These are phyloP conservation scores for Epizoanthus scotinus DNA, from an alignment of 92 coral and sea anemone genomes.

Conservation along the genomic window DNA sequence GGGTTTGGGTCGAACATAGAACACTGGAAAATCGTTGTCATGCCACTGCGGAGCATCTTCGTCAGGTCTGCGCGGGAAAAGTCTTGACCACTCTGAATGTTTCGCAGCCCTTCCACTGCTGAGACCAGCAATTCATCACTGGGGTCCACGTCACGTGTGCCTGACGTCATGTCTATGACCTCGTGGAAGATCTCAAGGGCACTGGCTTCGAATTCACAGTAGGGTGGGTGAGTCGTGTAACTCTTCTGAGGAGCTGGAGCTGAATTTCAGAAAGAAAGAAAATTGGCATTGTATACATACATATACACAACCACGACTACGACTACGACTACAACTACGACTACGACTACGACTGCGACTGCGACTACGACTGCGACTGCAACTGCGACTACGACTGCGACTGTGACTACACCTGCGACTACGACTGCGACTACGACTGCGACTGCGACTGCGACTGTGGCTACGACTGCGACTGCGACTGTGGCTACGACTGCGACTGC, in stretches of 20 bases:
- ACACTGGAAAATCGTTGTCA: neutral
- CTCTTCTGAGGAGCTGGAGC: slow-evolving; percentile 3
- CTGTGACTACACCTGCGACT: no score
- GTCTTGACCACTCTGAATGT: neutral
- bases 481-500: no score
- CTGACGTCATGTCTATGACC: slow-evolving; percentile 18
- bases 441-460: no score
- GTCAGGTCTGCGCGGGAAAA: slow-evolving; percentile 1
- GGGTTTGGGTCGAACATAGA: slow-evolving; percentile 30
- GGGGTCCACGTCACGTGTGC: slow-evolving; percentile 17
- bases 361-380: no score
- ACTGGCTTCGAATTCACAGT: slow-evolving; percentile 10
- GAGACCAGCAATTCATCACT: slow-evolving; percentile 4
- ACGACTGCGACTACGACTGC: no score
- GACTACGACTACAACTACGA: no score
- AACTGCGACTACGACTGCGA: no score
- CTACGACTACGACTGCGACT: no score
- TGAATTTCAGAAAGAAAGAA: neutral
- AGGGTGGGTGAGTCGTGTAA: slow-evolving; percentile 10
- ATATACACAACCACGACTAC: no score
- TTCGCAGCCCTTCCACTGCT: slow-evolving; percentile 17
- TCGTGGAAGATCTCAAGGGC: slow-evolving; percentile 23
- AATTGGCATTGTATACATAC: neutral
- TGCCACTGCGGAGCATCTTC: neutral
- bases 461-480: no score